phyloP scores from a whole-genome alignment of 2,888 invertebrate genomes.

The Temnothorax ravouxi region DNA sequence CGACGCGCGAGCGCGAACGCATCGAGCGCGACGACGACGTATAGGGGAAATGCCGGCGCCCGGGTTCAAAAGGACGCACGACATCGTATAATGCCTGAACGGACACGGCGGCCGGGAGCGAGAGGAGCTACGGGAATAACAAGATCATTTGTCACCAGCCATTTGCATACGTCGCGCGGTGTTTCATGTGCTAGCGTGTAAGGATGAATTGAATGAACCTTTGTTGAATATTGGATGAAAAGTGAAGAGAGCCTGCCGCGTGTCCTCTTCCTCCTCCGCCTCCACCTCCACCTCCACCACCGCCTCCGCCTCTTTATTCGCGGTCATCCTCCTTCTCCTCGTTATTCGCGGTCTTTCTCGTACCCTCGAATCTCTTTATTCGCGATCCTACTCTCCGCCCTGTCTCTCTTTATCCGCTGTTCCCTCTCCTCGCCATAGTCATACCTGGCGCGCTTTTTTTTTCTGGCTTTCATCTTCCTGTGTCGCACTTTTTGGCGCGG shows the following conservation, averaged over 20 bases:
- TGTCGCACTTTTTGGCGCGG: conserved; percentile 39
- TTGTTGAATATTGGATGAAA: conserved; percentile 83
- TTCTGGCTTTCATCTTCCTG: conserved; percentile 45
- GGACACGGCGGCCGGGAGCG: conserved; percentile 62
- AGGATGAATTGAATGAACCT: conserved; percentile 83
- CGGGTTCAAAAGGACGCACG: conserved; percentile 67
- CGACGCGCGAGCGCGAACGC: conserved; percentile 65
- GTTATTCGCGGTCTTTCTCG: conserved; percentile 41
- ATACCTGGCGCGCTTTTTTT: conserved; percentile 40
- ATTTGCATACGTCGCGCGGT: conserved; percentile 84
- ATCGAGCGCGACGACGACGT: conserved; percentile 59
- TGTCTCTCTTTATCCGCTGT: conserved; percentile 40
- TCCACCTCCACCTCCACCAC: conserved; percentile 7
- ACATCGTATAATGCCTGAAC: conserved; percentile 71
- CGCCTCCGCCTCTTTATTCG: conserved; percentile 38
- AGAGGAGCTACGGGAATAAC: conserved; percentile 82
- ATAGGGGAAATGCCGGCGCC: conserved; percentile 52
- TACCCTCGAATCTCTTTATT: conserved; percentile 34
- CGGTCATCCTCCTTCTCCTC: conserved; percentile 56
- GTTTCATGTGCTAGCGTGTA: conserved; percentile 77
- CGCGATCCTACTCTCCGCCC: conserved; percentile 18
- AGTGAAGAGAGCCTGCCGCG: conserved; percentile 75
- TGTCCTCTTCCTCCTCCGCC: conserved; percentile 65
- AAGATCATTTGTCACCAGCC: conserved; percentile 85
- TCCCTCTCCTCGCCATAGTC: background rate